A percentile compares a stretch with the other conserved stretches of the same genome.
phyloP scores from a whole-genome alignment of 2,888 invertebrate species.

The Polyploca ridens region DNA sequence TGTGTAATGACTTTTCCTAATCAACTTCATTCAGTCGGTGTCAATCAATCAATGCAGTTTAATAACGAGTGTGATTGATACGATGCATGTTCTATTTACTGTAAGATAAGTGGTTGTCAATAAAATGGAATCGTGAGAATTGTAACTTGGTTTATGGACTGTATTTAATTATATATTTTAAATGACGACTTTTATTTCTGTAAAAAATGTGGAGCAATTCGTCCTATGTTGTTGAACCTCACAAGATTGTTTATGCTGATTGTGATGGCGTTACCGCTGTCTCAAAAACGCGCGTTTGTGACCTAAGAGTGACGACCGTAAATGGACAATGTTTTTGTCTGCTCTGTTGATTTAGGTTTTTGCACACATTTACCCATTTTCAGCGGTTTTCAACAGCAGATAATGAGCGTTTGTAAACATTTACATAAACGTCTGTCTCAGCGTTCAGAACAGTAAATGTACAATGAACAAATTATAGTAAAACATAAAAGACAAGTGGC shows the following conservation, averaged over 20 bases:
- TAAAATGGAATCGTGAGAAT: neutral
- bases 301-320: neutral
- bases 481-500: constrained; percentile 3
- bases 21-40: neutral
- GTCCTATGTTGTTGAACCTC: too few relatives aligned
- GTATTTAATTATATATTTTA: neutral
- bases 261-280: neutral
- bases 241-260: neutral
- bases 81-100: neutral
- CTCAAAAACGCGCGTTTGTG: neutral
- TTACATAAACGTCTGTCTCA: neutral
- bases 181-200: neutral
- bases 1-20: neutral
- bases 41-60: neutral
- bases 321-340: constrained; percentile 8
- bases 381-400: neutral
- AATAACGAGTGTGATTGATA: neutral
- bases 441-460: neutral
- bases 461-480: neutral
- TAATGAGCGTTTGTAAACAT: neutral
- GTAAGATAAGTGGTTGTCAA: neutral
- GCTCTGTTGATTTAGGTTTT: constrained; percentile 9
- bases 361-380: neutral
- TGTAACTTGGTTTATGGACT: neutral
- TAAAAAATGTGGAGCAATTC: too few relatives aligned